Percentiles rank a stretch among this genome's conserved stretches.
phyloP scores from a whole-genome alignment of 1,140 invertebrate genomes.

The Drosophila repletoides region DNA sequence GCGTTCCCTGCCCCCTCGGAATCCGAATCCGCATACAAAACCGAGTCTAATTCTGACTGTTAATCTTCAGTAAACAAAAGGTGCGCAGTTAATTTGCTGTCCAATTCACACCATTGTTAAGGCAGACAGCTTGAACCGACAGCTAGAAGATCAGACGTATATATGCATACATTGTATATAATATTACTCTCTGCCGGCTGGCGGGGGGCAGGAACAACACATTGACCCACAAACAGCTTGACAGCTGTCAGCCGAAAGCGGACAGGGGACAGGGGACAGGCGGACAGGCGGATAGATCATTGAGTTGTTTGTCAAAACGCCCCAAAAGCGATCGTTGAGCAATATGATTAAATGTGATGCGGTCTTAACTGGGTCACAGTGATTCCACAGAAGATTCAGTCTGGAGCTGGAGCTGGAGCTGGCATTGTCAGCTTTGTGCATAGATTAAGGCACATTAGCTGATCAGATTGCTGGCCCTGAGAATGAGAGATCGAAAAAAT shows the following conservation, averaged over 20 bases:
- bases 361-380: conserved; percentile 29
- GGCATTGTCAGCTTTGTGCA: not conserved
- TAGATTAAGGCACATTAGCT: not conserved
- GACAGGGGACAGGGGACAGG: too few species aligned
- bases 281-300: too few species aligned
- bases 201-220: not conserved
- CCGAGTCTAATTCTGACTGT: conserved; percentile 1
- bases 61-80: conserved; percentile 45
- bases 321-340: conserved; percentile 20
- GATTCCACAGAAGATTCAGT: conserved; percentile 15
- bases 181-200: not conserved
- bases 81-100: conserved; percentile 26
- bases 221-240: conserved; percentile 32
- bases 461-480: too few species aligned
- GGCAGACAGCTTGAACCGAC: too few species aligned
- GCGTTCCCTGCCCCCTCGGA: not conserved
- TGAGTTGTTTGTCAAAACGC: conserved; percentile 3
- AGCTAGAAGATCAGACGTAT: conserved; percentile 9
- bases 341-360: conserved; percentile 25
- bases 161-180: conserved; percentile 4
- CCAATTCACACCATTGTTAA: conserved; percentile 45
- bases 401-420: not conserved
- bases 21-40: not conserved
- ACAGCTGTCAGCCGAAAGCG: conserved; percentile 30
- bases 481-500: too few species aligned